A percentile compares a stretch with the other conserved stretches of the same genome.
phyloP scores from a whole-genome alignment of 2,888 invertebrate species.

The Cheilosia scutellata region DNA sequence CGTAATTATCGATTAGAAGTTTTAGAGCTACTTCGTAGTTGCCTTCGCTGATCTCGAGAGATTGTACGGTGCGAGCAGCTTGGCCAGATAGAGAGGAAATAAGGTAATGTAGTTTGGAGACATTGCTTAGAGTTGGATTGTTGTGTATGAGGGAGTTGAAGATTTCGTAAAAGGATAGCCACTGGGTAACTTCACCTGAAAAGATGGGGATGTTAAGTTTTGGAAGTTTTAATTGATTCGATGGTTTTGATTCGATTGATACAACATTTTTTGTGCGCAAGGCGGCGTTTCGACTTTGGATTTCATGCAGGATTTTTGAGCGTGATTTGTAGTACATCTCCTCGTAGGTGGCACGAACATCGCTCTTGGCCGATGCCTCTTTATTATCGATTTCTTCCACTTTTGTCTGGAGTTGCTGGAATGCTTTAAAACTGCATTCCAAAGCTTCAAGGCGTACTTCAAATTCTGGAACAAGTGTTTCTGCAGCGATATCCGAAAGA shows the following conservation, averaged over 20 bases:
- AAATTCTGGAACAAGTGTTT: conserved; percentile 13
- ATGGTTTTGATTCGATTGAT: background rate
- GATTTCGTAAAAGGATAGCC: conserved; percentile 25
- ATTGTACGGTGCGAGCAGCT: conserved; percentile 18
- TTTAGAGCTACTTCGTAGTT: conserved; percentile 22
- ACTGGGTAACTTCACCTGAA: conserved; percentile 26
- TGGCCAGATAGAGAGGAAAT: conserved; percentile 19
- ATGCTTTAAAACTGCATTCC: conserved; percentile 12
- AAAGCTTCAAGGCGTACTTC: conserved; percentile 19
- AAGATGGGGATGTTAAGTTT: conserved; percentile 24
- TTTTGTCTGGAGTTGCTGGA: background rate
- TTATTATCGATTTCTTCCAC: conserved; percentile 14
- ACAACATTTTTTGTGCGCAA: conserved; percentile 13
- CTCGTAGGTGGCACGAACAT: conserved; percentile 22
- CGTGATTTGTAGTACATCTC: conserved; percentile 28
- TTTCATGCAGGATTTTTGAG: conserved; percentile 2
- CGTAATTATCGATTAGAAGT: conserved; percentile 16
- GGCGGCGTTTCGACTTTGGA: background rate
- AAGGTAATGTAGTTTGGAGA: conserved; percentile 3
- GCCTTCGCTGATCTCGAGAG: conserved; percentile 20
- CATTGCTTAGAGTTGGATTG: background rate
- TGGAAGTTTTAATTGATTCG: conserved; percentile 19
- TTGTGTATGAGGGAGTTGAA: conserved; percentile 26
- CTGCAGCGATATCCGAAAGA: background rate
- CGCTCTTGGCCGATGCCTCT: background rate